Percentiles rank a stretch among this genome's conserved stretches.
Evolutionary conservation across 2,113 vertebrate species (phyloP).

Genomic region (Lathamus discolor): DNA sequence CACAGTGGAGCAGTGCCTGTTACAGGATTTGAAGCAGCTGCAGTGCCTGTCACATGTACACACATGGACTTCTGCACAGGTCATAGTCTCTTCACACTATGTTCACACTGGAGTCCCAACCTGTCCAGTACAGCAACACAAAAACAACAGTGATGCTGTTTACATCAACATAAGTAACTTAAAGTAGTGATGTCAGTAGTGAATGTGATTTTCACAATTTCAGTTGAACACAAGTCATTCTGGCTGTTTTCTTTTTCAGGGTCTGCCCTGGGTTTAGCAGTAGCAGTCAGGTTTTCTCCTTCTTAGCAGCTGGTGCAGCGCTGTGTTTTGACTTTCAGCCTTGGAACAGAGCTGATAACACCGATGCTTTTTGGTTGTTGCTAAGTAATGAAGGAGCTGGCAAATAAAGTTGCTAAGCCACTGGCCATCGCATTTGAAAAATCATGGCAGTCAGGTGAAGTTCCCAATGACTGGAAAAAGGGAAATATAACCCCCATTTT

Average conservation of each 20-base stretch:
- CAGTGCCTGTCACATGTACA: background rate
- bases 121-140: background rate
- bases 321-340: too few relatives aligned
- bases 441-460: too few relatives aligned
- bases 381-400: too few relatives aligned
- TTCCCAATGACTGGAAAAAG: too few relatives aligned
- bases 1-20: background rate
- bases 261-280: background rate
- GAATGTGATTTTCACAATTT: background rate
- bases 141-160: background rate
- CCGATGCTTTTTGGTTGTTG: too few relatives aligned
- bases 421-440: too few relatives aligned
- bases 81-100: background rate
- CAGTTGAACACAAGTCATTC: background rate
- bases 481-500: too few relatives aligned
- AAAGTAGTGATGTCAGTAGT: background rate
- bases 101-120: background rate
- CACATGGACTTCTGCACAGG: background rate
- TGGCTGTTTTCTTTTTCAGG: background rate
- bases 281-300: too few relatives aligned
- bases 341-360: too few relatives aligned
- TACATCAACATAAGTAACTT: background rate
- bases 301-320: too few relatives aligned
- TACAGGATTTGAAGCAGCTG: background rate
- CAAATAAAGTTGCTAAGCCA: too few relatives aligned